phyloP scores from a whole-genome alignment of 2,888 invertebrate species.

The Hypomecis punctinalis region DNA sequence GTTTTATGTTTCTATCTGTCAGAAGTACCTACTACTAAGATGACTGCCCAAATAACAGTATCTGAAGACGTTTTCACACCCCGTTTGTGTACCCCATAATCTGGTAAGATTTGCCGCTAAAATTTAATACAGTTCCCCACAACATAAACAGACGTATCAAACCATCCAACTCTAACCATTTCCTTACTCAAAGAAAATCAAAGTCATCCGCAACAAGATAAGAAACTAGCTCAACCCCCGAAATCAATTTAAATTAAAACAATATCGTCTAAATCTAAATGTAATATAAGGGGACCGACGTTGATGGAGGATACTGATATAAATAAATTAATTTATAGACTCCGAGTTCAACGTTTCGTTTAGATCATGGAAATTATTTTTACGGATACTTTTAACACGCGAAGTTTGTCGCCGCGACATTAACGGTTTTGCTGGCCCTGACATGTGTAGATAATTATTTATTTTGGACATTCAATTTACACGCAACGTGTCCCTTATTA shows the following conservation, averaged over 20 bases:
- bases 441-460: constrained; percentile 5
- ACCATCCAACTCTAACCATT: neutral
- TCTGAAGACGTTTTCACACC: too few relatives aligned
- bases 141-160: neutral
- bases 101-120: too few relatives aligned
- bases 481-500: neutral
- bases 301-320: constrained; percentile 58
- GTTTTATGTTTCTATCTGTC: too few relatives aligned
- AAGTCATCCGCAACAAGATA: constrained; percentile 19
- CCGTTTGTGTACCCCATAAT: too few relatives aligned
- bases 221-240: constrained; percentile 25
- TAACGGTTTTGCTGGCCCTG: constrained; percentile 6
- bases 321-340: constrained; percentile 57
- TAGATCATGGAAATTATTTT: constrained; percentile 41
- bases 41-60: too few relatives aligned
- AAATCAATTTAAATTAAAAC: constrained; percentile 51
- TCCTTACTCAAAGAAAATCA: neutral
- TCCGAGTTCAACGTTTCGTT: constrained; percentile 46
- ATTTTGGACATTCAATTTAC: neutral
- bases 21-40: too few relatives aligned
- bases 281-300: constrained; percentile 54
- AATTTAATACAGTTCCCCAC: neutral
- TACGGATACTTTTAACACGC: constrained; percentile 27
- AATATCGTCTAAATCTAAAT: constrained; percentile 49
- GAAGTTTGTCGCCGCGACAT: constrained; percentile 2